phyloP scores from a whole-genome alignment of 1,140 invertebrate species.

The Myzus persicae region DNA sequence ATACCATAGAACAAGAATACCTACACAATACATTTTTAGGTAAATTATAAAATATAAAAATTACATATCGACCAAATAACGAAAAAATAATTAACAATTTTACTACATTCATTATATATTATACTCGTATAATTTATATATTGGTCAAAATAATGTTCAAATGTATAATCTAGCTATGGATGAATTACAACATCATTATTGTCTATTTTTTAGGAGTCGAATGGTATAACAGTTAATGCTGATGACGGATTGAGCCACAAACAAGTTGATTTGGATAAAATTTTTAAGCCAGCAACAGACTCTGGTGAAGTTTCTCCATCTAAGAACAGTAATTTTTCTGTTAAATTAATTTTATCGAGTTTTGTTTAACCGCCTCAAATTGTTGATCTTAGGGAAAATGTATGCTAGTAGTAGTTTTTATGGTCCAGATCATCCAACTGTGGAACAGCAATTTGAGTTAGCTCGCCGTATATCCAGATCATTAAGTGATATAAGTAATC shows the following conservation, averaged over 20 bases:
- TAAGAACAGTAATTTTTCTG: slow-evolving; percentile 67
- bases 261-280: slow-evolving; percentile 80
- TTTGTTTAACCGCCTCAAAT: neutral
- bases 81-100: neutral
- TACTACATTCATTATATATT: neutral
- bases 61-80: neutral
- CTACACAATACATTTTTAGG: neutral
- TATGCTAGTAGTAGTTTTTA: slow-evolving; percentile 95
- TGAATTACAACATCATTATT: slow-evolving; percentile 62
- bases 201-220: slow-evolving; percentile 65
- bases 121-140: neutral
- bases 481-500: slow-evolving; percentile 89
- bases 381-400: slow-evolving; percentile 77
- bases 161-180: neutral
- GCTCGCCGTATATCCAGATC: slow-evolving; percentile 90
- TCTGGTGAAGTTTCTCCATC: slow-evolving; percentile 70
- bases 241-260: slow-evolving; percentile 66
- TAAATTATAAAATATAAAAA: neutral
- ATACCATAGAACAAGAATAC: neutral
- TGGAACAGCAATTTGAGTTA: slow-evolving; percentile 93
- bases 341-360: neutral
- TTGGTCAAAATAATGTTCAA: neutral
- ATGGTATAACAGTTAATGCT: slow-evolving; percentile 65
- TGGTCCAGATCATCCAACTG: slow-evolving; percentile 87
- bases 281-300: slow-evolving; percentile 84